Conservation (phyloP, 2,797 vertebrate species). For the Mormyrus proboscirostris region DNA sequence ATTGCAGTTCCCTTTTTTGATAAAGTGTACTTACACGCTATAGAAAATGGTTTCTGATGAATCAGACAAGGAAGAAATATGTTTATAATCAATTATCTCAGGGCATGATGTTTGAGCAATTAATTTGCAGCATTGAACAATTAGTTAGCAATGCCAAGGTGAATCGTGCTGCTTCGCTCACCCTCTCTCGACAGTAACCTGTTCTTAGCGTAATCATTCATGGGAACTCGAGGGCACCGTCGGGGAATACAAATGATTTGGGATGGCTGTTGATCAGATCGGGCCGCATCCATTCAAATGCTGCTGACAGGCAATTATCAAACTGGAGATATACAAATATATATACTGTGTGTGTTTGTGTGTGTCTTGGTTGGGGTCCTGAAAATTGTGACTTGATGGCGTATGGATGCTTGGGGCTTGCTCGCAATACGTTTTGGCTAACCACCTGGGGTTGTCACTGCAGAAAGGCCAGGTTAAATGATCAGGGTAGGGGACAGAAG, state of each 20-base stretch:
- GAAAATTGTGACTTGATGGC: background rate
- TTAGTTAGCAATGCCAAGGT: background rate
- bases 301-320: conserved; percentile 15
- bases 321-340: background rate
- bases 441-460: background rate
- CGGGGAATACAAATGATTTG: background rate
- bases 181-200: background rate
- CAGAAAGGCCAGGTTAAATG: background rate
- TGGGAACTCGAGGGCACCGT: background rate
- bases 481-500: background rate
- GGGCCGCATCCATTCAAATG: background rate
- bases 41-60: background rate
- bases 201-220: background rate
- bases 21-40: background rate
- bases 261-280: conserved; percentile 10
- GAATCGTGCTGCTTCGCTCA: background rate
- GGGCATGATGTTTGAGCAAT: background rate
- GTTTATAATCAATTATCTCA: background rate
- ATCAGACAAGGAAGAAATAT: background rate
- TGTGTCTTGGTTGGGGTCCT: background rate
- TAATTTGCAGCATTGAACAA: conserved; percentile 1
- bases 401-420: background rate
- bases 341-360: background rate
- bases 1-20: background rate
- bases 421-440: background rate